phyloP scores from a whole-genome alignment of 1,140 invertebrate species.

The Aphaenogaster ashmeadi region DNA sequence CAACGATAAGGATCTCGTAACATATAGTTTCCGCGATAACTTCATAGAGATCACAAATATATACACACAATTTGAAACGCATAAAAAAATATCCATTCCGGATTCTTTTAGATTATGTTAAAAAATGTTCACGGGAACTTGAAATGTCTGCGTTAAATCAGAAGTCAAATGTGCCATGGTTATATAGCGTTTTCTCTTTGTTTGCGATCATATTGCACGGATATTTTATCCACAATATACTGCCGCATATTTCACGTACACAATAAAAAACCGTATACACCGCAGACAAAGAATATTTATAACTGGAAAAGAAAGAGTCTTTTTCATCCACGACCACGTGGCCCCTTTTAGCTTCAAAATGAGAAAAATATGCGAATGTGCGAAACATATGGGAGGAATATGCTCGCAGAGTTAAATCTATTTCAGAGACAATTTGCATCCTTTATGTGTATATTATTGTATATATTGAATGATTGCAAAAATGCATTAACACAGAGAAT shows the following conservation, averaged over 20 bases:
- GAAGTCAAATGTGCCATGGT: neutral
- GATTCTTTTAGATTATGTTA: neutral
- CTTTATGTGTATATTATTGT: neutral
- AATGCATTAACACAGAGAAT: neutral
- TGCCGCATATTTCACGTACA: constrained; percentile 11
- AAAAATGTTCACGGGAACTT: neutral
- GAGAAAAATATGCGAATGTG: neutral
- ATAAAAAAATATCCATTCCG: neutral
- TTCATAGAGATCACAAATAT: neutral
- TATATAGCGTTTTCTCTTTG: neutral
- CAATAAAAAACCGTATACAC: constrained; percentile 11
- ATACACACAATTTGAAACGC: neutral
- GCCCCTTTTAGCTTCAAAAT: constrained; percentile 11
- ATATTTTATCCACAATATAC: constrained; percentile 34
- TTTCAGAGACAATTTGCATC: neutral
- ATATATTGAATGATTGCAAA: neutral
- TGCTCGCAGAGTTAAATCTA: constrained; percentile 8
- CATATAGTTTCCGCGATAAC: neutral
- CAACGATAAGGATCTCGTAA: neutral
- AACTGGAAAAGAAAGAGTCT: neutral
- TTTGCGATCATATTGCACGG: neutral
- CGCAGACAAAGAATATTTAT: constrained; percentile 22
- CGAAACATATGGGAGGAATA: constrained; percentile 2
- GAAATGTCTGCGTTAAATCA: neutral
- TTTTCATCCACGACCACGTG: neutral